Base-by-base conservation (phyloP, 2,113 vertebrate genomes). In the Cynoglossus semilaevis region DNA sequence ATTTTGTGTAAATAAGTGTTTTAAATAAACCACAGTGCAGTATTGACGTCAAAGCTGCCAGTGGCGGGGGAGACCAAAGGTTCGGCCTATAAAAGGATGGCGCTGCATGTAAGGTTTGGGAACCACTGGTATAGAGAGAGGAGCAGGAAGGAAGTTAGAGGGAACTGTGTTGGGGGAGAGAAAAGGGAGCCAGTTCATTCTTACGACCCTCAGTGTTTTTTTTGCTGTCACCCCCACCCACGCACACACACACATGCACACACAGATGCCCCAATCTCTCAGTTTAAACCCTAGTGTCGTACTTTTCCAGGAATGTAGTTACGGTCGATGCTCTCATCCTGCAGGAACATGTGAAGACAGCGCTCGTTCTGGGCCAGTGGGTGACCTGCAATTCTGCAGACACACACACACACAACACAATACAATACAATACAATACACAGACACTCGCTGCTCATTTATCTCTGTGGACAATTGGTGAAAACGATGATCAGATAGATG, bases 291-390 rank as follows among this genome's bases (percentile, higher is more conserved):
- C 94, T 88, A 97, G 87, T 95, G 94, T 87, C 96, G 93, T 93
- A 99, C 96, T 94, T 98, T 99, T 91, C 96, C 95, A 15, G 97
- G 96, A 91, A 98, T 93, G 79, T 99, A 98, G 92, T 97, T 98
- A 79, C 95, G 94, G 91, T 99, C 97, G 61, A 98, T 98, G 86
- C 91, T 89, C 85, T 98, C 96, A 54, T 98, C 97, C 86, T 99
- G 97, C 88, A 99, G 92, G 85, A 99, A 99, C 96, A 99, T 99
- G 83, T 99, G 97, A 90, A 99, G 94, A 90, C 97, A 99, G 87
- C 96, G 96, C 89, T 99, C 97, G 0, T 98, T 98, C 91, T 98
- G 97, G 89, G 96, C 97, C 92, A 99, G 81, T 7, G 97, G 96
- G 70, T 98, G 96, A 87, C 96, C 97, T 67, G 97, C 97, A 90